phyloP scores from a whole-genome alignment of 2,797 vertebrate species.

The Sebastes wilsoni region DNA sequence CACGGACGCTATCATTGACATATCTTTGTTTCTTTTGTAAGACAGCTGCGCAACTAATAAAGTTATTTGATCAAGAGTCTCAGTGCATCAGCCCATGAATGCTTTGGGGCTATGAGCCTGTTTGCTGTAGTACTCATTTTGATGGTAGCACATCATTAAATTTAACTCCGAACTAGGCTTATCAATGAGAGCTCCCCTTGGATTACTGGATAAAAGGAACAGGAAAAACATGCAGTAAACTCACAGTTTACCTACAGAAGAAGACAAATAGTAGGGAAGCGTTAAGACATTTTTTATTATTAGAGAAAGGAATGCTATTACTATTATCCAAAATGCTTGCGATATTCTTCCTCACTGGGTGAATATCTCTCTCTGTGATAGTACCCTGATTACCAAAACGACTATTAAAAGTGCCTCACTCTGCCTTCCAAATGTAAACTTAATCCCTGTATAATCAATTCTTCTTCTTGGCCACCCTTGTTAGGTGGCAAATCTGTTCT shows the following conservation, averaged over 20 bases:
- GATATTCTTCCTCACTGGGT: not conserved
- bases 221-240: not conserved
- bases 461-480: slow-evolving; percentile 60
- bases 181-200: not conserved
- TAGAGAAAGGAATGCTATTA: not conserved
- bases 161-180: not conserved
- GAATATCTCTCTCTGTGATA: not conserved
- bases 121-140: not conserved
- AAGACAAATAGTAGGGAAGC: not conserved
- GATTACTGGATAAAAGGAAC: not conserved
- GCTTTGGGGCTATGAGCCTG: not conserved
- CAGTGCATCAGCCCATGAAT: not conserved
- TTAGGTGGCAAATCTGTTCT: slow-evolving; percentile 73
- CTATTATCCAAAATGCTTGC: not conserved
- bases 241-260: not conserved
- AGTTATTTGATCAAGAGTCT: not conserved
- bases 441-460: slow-evolving; percentile 67
- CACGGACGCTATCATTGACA: not conserved
- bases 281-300: not conserved
- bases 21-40: not conserved
- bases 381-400: slow-evolving; percentile 18
- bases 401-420: slow-evolving; percentile 39
- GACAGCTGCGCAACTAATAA: not conserved
- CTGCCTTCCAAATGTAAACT: slow-evolving; percentile 43
- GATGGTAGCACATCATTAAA: not conserved